Evolutionary conservation across 2,113 vertebrate genomes (phyloP), one percentile per base, ranked within the genome.

Genomic region (Pteronura brasiliensis): DNA sequence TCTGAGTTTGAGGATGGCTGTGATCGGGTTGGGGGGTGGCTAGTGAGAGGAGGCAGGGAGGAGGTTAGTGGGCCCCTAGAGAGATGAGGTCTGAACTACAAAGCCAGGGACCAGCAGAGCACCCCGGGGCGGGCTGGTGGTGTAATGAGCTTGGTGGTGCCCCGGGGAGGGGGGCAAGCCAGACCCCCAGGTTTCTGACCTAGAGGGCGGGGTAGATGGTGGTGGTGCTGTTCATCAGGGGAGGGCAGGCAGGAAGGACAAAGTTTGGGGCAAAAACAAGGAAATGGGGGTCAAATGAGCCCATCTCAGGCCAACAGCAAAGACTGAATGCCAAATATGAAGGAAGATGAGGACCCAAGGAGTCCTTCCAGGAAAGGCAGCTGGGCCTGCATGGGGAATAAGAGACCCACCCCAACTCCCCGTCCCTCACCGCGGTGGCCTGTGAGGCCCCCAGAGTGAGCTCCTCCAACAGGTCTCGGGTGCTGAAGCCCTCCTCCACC

Each of bases 401-500:
- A 3, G 18, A 31, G 34, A 11, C 82, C 96, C 93, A 67, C 1
- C 39, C 88, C 61, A 9, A n/a, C 34, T 47, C 87, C 79, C 87
- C 65, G 77, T 3, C 69, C 77, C 98, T 98, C 97, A 98, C 98
- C 98, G 88, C 97, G 92, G 99, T 98, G 96, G 36, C 97, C 79
- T 96, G 98, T 92, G 98, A 98, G 97, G 95, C 98, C 95, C 98
- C 98, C 71, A 95, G 65, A 39, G 99, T 98, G 59, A 98, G 97
- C 85, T 97, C 97, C 96, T 99, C 98, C 98, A 99, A 98, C 91
- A 99, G 98, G 96, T 99, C 98, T 97, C 97, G 98, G 96, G 98
- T 98, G 98, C 98, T 98, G 98, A 99, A 99, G 25, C 99, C 99
- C 83, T 99, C 99, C 95, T 99, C 99, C 97, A 99, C 98, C 99